Percentiles rank a stretch among this genome's conserved stretches.
phyloP scores from a whole-genome alignment of 2,797 vertebrate species.

The Crypturellus tataupa region DNA sequence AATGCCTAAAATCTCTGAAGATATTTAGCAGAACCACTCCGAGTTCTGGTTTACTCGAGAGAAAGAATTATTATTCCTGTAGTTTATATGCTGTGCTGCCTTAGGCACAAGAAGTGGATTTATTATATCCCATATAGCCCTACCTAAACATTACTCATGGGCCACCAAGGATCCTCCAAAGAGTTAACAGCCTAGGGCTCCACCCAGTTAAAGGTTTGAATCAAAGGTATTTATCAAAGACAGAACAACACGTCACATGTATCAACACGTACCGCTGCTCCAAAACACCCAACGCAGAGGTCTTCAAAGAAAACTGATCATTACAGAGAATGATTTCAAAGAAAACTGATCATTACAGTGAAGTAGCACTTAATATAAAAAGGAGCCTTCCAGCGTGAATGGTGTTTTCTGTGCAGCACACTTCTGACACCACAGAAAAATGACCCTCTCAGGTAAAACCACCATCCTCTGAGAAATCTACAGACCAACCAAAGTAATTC shows the following conservation, averaged over 20 bases:
- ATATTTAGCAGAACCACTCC: background rate
- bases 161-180: background rate
- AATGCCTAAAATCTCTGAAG: background rate
- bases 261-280: background rate
- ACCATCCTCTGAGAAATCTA: background rate
- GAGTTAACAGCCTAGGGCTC: background rate
- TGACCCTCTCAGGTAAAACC: background rate
- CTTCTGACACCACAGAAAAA: background rate
- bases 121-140: background rate
- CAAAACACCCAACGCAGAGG: background rate
- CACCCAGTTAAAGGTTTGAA: background rate
- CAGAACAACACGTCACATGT: background rate
- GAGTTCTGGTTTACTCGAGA: background rate
- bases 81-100: background rate
- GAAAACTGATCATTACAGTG: background rate
- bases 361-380: background rate
- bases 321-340: background rate
- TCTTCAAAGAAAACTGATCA: background rate
- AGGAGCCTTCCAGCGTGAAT: background rate
- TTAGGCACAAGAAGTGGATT: background rate
- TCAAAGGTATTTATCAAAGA: slow-evolving; percentile 28
- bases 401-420: background rate
- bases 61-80: background rate
- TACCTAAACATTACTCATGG: background rate
- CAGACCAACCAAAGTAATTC: background rate